Evolutionary conservation across 2,797 vertebrate species (phyloP), one percentile per base, ranked within the genome.

Genomic region (Diceros bicornis): DNA sequence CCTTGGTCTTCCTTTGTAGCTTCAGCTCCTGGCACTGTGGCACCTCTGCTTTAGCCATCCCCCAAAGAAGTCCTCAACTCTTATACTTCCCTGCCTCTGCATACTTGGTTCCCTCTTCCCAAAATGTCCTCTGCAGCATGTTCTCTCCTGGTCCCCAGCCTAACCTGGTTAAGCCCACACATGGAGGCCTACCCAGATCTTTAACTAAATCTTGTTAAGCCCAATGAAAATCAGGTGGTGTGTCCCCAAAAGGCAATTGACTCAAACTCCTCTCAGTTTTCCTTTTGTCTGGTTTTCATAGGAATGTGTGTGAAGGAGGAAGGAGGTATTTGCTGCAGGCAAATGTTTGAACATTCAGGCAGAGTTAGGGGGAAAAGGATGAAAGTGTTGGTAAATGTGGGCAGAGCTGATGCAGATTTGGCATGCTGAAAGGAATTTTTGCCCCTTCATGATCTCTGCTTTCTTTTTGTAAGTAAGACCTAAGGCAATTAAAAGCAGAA

Each of bases 401-500:
- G 59, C 25, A 68, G 34, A 83, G 72, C 47, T 37, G 57, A 44
- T 93, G 8, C 44, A 77, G 78, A 74, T 82, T 89, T 89, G 92
- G 81, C 74, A 55, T n/a, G 4, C 37, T 2, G 29, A 83, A 90
- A 94, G 74, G 81, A 95, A 84, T 81, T 57, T 95, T 61, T 95
- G 64, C 32, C 25, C 21, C 59, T 94, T 89, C 86, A 68, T 59
- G 57, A 86, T 95, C 72, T 84, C 27, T 89, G 23, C 52, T 84
- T 97, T 85, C 44, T 96, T 95, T 87, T 90, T 82, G 18, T 79
- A 95, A 95, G 34, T 69, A 71, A 90, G 64, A 68, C 57, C 61
- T 59, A 44, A 77, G 69, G 68, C 88, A 72, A 84, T 98, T 96
- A 90, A 97, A 98, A 94, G 61, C 27, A 83, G 84, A 90, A 94